A percentile compares a stretch with the other conserved stretches of the same genome.
phyloP scores from a whole-genome alignment of 1,140 invertebrate genomes.

The Orchestia grillus region DNA sequence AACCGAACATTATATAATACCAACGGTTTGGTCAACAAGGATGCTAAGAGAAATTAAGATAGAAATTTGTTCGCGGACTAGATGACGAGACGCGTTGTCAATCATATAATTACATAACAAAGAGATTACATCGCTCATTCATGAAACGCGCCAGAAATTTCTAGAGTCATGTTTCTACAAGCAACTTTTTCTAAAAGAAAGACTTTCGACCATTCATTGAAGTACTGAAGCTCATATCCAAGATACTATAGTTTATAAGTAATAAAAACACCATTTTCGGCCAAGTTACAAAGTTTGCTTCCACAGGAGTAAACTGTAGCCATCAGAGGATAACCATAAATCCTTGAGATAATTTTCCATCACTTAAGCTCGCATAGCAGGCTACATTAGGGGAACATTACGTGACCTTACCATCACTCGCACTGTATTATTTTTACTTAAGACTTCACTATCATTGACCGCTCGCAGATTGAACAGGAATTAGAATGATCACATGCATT shows the following conservation, averaged over 20 bases:
- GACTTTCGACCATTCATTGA: not conserved
- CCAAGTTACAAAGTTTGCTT: not conserved
- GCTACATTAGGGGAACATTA: not conserved
- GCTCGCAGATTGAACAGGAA: not conserved
- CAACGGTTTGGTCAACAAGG: not conserved
- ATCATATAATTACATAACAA: not conserved
- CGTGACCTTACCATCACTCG: not conserved
- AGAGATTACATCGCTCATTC: not conserved
- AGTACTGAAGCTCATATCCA: not conserved
- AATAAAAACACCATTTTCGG: too few relatives aligned
- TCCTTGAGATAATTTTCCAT: not conserved
- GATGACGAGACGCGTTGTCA: too few relatives aligned
- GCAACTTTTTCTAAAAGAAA: not conserved
- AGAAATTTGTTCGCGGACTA: not conserved
- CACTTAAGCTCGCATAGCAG: not conserved
- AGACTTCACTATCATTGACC: not conserved
- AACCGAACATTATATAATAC: not conserved
- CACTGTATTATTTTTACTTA: not conserved
- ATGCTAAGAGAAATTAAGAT: not conserved
- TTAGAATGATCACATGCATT: too few relatives aligned
- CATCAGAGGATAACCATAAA: not conserved
- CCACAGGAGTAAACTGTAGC: not conserved
- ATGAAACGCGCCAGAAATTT: not conserved
- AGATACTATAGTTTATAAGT: too few relatives aligned
- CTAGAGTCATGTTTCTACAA: not conserved